Conservation (phyloP, 2,797 vertebrate genomes). For the Okamejei kenojei region DNA sequence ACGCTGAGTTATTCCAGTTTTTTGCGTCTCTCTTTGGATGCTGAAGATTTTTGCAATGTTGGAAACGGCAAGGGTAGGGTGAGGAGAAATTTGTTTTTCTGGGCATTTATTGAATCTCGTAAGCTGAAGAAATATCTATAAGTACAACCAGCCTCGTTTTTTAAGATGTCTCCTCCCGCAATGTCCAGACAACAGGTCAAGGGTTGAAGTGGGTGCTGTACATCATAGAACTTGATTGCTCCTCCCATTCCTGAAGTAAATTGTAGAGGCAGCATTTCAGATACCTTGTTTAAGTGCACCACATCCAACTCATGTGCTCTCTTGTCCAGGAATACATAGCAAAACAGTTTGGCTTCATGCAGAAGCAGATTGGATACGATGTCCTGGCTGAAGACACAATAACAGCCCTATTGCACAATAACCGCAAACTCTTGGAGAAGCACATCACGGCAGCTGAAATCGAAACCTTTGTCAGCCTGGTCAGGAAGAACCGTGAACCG, state of each 20-base stretch:
- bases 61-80: not conserved
- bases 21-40: not conserved
- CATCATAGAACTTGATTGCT: not conserved
- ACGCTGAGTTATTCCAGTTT: no score
- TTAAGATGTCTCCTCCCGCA: no score
- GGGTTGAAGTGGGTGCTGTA: not conserved
- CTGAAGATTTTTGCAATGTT: not conserved
- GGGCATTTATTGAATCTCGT: not conserved
- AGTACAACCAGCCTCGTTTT: not conserved
- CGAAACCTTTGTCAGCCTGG: conserved; percentile 92
- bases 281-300: not conserved
- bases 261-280: not conserved
- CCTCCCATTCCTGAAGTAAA: not conserved
- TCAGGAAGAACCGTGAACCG: conserved; percentile 94
- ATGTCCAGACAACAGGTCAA: no score
- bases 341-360: conserved; percentile 99
- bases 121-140: not conserved
- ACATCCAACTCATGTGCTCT: not conserved
- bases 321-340: conserved; percentile 87
- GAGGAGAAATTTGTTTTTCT: not conserved
- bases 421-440: conserved; percentile 93
- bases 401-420: conserved; percentile 92
- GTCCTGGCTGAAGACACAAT: conserved; percentile 96
- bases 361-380: conserved; percentile 98
- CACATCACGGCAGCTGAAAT: conserved; percentile 97